Evolutionary conservation across 2,113 vertebrate genomes (phyloP), one percentile per base, ranked within the genome.

Genomic region (Spheniscus mendiculus): DNA sequence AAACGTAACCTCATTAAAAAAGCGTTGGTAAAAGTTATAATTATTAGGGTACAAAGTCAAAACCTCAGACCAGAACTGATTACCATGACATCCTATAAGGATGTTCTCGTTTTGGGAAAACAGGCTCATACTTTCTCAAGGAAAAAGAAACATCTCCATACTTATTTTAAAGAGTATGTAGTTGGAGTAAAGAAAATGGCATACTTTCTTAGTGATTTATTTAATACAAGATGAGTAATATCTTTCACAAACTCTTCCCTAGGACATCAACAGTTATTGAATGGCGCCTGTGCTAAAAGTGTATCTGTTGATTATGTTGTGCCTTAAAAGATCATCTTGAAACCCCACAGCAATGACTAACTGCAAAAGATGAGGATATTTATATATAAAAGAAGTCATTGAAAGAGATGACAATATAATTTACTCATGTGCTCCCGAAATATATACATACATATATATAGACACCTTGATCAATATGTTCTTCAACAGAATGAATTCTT

Each of bases 191-290:
- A 74, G 45, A 62, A 86, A 87, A 74, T 9, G 21, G 50, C 49
- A 50, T 30, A 19, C 5, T 47, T 30, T 65, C 32, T 27, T 12
- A 14, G 45, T 40, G 65, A 58, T 34, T 92, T 79, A 59, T 61
- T 67, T 42, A 23, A 65, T 12, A 22, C 4, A 82, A 67, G 80
- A 79, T 52, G 29, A 83, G 34, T 20, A 87, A 49, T 50, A 17
- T 19, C 66, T 89, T 70, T 49, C 65, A 86, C 47, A 81, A 94
- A 66, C 49, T 52, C 65, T 32, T 90, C 44, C 77, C 76, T 80
- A 85, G 77, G 62, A 62, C 40, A 83, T 76, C 67, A 82, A 70
- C 45, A 89, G 34, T 52, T 89, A 23, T 14, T 44, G 70, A 87
- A 62, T 25, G 50, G 63, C 5, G 11, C 25, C 59, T 82, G 36